Evolutionary conservation across 2,888 invertebrate species (phyloP).

Genomic region (Pristionchus japonicus): DNA sequence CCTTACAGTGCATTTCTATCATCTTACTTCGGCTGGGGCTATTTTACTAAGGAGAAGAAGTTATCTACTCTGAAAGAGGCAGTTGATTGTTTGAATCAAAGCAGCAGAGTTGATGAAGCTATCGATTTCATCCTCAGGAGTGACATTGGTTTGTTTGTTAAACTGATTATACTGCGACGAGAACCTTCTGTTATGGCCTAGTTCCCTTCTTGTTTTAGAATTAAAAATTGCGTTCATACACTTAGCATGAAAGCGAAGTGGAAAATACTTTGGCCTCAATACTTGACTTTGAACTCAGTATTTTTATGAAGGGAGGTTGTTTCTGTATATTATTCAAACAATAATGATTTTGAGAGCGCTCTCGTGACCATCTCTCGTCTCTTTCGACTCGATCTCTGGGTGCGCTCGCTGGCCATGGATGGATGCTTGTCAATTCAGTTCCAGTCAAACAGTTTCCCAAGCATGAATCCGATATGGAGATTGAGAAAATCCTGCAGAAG

Average conservation of each 20-base stretch:
- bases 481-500: conserved; percentile 41
- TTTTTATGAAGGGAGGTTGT: too few relatives aligned
- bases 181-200: too few relatives aligned
- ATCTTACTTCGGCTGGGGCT: conserved; percentile 30
- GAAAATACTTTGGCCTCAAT: too few relatives aligned
- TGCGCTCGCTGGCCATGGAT: conserved; percentile 46
- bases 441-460: conserved; percentile 14
- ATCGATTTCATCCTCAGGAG: conserved; percentile 53
- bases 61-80: conserved; percentile 58
- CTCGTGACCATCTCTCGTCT: conserved; percentile 6
- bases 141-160: conserved; percentile 52
- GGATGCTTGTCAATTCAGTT: conserved; percentile 10
- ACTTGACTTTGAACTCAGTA: too few relatives aligned
- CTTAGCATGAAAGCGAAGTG: too few relatives aligned
- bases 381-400: conserved; percentile 43
- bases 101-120: conserved; percentile 55
- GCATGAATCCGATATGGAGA: conserved; percentile 1
- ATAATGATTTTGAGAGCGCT: background rate
- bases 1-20: conserved; percentile 44
- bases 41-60: conserved; percentile 48
- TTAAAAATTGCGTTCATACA: too few relatives aligned
- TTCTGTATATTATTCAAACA: background rate
- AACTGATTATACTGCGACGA: too few relatives aligned
- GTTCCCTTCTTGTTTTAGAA: too few relatives aligned
- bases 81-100: conserved; percentile 56